Percentiles rank a stretch among this genome's conserved stretches.
Conservation (phyloP, 1,140 invertebrate genomes). For the Piezodorus guildinii region DNA sequence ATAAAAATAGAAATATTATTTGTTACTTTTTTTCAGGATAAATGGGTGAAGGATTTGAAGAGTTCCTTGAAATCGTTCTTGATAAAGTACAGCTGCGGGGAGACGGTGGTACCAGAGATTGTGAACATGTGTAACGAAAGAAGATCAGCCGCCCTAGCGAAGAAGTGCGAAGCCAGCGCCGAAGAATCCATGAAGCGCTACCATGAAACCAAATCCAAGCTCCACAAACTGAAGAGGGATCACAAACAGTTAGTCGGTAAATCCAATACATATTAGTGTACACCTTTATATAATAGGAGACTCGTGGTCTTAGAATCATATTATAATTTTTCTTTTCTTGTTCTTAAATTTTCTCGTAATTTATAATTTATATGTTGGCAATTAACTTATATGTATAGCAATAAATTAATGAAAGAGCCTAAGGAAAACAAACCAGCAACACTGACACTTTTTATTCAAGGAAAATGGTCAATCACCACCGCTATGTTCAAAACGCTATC, state of each 20-base stretch:
- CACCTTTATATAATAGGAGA: too few relatives aligned
- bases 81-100: constrained; percentile 26
- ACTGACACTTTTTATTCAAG: too few relatives aligned
- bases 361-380: too few relatives aligned
- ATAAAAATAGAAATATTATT: too few relatives aligned
- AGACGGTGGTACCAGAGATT: constrained; percentile 23
- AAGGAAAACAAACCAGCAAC: too few relatives aligned
- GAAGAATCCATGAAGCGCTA: constrained; percentile 32
- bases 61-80: constrained; percentile 20
- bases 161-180: constrained; percentile 28
- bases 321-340: too few relatives aligned
- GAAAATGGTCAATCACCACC: too few relatives aligned
- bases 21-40: constrained; percentile 21
- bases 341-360: too few relatives aligned
- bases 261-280: neutral
- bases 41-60: constrained; percentile 21
- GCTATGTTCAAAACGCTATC: too few relatives aligned
- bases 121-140: constrained; percentile 24
- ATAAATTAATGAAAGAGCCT: too few relatives aligned
- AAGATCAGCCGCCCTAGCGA: constrained; percentile 28
- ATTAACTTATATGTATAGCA: too few relatives aligned
- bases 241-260: constrained; percentile 35
- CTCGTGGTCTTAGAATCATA: too few relatives aligned
- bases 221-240: constrained; percentile 36
- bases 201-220: constrained; percentile 34